Base-by-base conservation (phyloP, 2,888 invertebrate genomes). In the Nasonovia ribisnigri region DNA sequence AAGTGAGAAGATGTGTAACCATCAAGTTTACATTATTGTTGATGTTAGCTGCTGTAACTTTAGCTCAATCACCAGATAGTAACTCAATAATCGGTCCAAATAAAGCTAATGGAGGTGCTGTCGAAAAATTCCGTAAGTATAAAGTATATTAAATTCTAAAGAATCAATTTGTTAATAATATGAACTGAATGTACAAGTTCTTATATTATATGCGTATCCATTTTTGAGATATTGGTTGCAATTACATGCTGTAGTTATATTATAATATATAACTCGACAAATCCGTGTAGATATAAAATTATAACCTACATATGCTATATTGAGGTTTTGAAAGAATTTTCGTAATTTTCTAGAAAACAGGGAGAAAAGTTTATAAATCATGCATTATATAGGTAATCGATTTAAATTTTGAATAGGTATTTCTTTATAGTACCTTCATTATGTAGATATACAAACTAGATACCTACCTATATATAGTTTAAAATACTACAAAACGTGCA, bases 1-100 rank as follows among this genome's bases (percentile, higher is more conserved):
- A 93, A 86, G 93, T 57, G 36, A 90, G 93, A 60, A 93, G 90
- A 93, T 93, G 93, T 90, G 42, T 93, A 29, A 90, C 90, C 42
- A 93, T 93, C 90, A 93, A 93, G 43, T 93, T 93, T 48, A 93
- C 93, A 42, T 48, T 93, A 51, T 93, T 90, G 24, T 60, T 93
- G 48, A 60, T 93, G 67, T 86, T 93, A 42, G 67, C 90, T 13
- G 51, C 86, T 29, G 42, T 86, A 42, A 67, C 87, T 42, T 84
- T 90, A n/a, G 93, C 90, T 36, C 93, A 93, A 54, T 90, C 84
- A 11, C 60, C 60, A 84, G 87, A 90, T 16, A 87, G 11, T 13
- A 93, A 93, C 67, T 67, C 90, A 4, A 42, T 93, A 43, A n/a
- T 3, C 24, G 93, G 90, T 6, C 93, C 90, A 16, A 42, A 48